Percentiles rank a stretch among this genome's conserved stretches.
These are phyloP conservation scores for Dolichoris vasculosae DNA, from an alignment of 1,140 invertebrate species.

Conservation along the genomic window DNA sequence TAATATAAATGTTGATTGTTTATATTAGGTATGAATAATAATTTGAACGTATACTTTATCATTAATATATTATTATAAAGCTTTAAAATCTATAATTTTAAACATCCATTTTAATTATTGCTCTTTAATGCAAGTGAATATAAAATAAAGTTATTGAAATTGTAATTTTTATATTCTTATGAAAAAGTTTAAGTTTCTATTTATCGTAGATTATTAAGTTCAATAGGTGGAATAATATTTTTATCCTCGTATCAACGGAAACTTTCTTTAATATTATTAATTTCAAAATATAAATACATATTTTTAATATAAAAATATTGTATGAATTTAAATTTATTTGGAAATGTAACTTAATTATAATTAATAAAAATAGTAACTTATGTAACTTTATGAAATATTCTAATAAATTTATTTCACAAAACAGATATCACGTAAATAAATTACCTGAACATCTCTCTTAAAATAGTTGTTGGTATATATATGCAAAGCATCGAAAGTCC, in stretches of 20 bases:
- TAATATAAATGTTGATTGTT: background rate
- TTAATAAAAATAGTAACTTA: too few relatives aligned
- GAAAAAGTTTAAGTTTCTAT: too few relatives aligned
- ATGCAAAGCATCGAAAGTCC: constrained; percentile 80
- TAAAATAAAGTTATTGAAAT: background rate
- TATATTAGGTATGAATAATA: too few relatives aligned
- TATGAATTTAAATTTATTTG: too few relatives aligned
- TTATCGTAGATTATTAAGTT: background rate
- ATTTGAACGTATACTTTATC: background rate
- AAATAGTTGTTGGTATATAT: constrained; percentile 85
- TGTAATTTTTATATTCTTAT: background rate
- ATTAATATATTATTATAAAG: background rate
- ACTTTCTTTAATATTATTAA: too few relatives aligned
- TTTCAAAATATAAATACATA: too few relatives aligned
- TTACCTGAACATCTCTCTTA: constrained; percentile 80
- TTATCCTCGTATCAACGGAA: background rate
- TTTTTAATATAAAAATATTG: too few relatives aligned
- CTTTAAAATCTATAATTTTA: background rate
- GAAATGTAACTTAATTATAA: background rate
- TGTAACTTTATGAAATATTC: too few relatives aligned
- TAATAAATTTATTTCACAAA: background rate
- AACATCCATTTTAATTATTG: background rate
- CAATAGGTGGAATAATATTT: background rate
- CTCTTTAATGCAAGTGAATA: background rate
- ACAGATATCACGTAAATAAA: background rate